These are phyloP conservation scores for Himantopus leucocephalus DNA, from an alignment of 2,113 vertebrate genomes.

Conservation along the genomic window DNA sequence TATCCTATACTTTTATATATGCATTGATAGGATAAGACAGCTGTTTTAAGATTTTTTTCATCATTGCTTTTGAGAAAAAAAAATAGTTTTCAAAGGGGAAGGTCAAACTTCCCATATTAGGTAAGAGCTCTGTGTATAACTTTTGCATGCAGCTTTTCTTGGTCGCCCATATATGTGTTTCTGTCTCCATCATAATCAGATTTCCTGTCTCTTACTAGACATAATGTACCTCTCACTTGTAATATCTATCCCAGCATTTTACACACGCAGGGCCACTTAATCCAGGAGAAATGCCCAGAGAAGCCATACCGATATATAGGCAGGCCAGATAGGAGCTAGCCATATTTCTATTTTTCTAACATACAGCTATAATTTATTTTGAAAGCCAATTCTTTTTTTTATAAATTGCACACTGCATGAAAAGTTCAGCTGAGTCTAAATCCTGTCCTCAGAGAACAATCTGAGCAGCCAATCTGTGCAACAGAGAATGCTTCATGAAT, in stretches of 20 bases:
- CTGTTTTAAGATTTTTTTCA: background rate
- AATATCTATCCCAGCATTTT: background rate
- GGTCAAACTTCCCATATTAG: background rate
- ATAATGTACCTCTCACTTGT: background rate
- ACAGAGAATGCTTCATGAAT: background rate
- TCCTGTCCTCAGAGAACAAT: constrained; percentile 22
- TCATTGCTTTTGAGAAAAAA: background rate
- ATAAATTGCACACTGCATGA: background rate
- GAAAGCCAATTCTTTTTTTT: constrained; percentile 15
- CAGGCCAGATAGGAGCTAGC: background rate
- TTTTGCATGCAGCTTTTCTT: background rate
- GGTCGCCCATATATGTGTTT: background rate
- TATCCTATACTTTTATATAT: background rate
- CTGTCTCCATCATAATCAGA: background rate
- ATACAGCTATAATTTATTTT: background rate
- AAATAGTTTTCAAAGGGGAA: background rate
- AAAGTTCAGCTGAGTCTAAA: constrained; percentile 14
- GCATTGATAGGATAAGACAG: background rate
- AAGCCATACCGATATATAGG: background rate
- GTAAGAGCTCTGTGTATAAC: background rate
- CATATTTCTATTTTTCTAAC: background rate
- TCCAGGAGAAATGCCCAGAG: background rate
- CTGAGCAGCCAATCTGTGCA: background rate
- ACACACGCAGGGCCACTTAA: background rate
- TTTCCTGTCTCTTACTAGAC: background rate